Conservation (phyloP, 2,888 invertebrate species). For the Cephus pulcher region DNA sequence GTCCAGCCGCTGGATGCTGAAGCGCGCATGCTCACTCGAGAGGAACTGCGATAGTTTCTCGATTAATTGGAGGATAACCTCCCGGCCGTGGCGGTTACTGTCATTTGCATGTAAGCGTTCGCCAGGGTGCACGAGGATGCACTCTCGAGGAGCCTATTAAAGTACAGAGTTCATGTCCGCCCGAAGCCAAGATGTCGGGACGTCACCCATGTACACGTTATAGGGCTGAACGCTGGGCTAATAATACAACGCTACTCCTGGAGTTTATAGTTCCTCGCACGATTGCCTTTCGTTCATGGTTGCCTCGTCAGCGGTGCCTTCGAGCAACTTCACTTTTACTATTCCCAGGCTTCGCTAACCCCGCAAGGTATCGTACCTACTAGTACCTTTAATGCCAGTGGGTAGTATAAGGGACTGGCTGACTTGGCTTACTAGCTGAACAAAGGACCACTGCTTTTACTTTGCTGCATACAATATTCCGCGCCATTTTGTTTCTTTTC, state of each 20-base stretch:
- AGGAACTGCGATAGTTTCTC: constrained; percentile 25
- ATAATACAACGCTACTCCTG: constrained; percentile 24
- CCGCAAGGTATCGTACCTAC: constrained; percentile 1
- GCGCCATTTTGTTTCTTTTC: too few relatives aligned
- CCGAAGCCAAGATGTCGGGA: constrained; percentile 36
- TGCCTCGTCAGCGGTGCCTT: constrained; percentile 5
- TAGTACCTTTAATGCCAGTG: too few relatives aligned
- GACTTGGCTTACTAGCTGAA: constrained; percentile 3
- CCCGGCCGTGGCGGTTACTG: constrained; percentile 41
- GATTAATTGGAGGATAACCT: constrained; percentile 51
- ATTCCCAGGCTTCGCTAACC: constrained; percentile 4
- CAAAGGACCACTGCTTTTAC: constrained; percentile 4
- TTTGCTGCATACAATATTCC: neutral
- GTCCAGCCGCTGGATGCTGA: too few relatives aligned
- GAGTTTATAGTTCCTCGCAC: constrained; percentile 32
- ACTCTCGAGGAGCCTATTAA: constrained; percentile 37
- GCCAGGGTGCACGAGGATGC: constrained; percentile 10
- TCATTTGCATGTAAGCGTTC: constrained; percentile 39
- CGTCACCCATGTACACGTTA: constrained; percentile 39
- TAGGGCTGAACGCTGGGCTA: neutral
- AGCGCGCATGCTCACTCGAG: too few relatives aligned
- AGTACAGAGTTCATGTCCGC: constrained; percentile 42
- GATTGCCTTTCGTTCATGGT: constrained; percentile 14
- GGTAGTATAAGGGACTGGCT: too few relatives aligned
- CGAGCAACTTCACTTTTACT: constrained; percentile 5